Evolutionary conservation across 2,888 invertebrate species (phyloP), one percentile per base, ranked within the genome.

Genomic region (Melipona beecheii): DNA sequence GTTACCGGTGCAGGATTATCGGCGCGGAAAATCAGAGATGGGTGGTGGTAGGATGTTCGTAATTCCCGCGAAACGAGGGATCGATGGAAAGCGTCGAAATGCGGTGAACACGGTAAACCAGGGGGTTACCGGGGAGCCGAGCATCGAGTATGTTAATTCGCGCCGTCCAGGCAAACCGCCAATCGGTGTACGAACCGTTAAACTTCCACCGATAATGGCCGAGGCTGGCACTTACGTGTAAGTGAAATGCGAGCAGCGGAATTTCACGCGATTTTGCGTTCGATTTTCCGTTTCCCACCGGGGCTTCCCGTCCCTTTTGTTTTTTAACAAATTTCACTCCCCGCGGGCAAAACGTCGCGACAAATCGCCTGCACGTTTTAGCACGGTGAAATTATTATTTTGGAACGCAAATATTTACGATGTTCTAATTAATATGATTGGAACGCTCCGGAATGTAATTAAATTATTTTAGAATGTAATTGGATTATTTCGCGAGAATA

Each of bases 121-220:
- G 75, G 64, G 75, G 75, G 81, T 78, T 78, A 78, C 71, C 43
- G 65, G 64, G 65, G 69, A 65, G 56, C 58, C 68, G 43, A 64
- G 71, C 84, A 81, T 81, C 85, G 56, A 81, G 84, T 81, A 86
- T 82, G 84, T 84, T 86, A 84, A 86, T 86, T 86, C 81, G 54
- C 70, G 70, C 70, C 84, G 84, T 84, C 84, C 81, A 70, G 82
- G 73, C 78, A 78, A 78, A 81, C 84, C 85, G 78, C 78, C 81
- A 76, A 84, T 84, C 74, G 85, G 24, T 62, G 68, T 50, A 74
- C 82, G 82, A 75, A 77, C 75, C 85, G 82, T 86, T 86, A 82
- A 85, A 86, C 85, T 76, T 68, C 58, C 27, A 52, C 60, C 58
- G 84, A 72, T 78, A 83, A 84, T 75, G 76, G 68, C 62, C 56